Percentiles rank a stretch among this genome's conserved stretches.
Evolutionary conservation across 1,140 invertebrate genomes (phyloP).

Genomic region (Drosophila insularis): DNA sequence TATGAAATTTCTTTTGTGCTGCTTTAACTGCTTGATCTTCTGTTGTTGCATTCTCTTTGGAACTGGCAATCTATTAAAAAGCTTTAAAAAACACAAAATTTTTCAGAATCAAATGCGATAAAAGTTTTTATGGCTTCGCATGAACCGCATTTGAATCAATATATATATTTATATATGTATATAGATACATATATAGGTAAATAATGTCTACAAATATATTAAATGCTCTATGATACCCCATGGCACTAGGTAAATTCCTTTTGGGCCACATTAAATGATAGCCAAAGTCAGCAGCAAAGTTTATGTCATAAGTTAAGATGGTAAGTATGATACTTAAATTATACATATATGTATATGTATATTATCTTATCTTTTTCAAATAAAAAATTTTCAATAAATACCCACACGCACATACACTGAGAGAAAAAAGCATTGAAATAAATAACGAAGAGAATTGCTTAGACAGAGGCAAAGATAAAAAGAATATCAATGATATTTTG

Average conservation of each 20-base stretch:
- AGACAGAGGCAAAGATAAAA: too few relatives aligned
- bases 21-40: neutral
- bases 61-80: neutral
- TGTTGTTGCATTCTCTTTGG: neutral
- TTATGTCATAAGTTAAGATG: neutral
- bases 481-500: too few relatives aligned
- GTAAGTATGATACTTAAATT: neutral
- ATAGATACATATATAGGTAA: too few relatives aligned
- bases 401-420: neutral
- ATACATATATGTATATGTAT: neutral
- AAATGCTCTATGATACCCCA: neutral
- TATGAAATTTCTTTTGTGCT: neutral
- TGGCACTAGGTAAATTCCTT: neutral
- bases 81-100: neutral
- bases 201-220: too few relatives aligned
- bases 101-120: neutral
- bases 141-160: neutral
- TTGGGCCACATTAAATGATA: neutral
- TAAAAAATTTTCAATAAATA: conserved; percentile 1
- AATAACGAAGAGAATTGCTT: too few relatives aligned
- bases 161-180: neutral
- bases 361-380: conserved; percentile 7
- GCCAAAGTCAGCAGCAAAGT: neutral
- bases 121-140: conserved; percentile 2
- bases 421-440: neutral